Conservation (phyloP, 1,140 invertebrate species). For the Rhopalosiphum padi region DNA sequence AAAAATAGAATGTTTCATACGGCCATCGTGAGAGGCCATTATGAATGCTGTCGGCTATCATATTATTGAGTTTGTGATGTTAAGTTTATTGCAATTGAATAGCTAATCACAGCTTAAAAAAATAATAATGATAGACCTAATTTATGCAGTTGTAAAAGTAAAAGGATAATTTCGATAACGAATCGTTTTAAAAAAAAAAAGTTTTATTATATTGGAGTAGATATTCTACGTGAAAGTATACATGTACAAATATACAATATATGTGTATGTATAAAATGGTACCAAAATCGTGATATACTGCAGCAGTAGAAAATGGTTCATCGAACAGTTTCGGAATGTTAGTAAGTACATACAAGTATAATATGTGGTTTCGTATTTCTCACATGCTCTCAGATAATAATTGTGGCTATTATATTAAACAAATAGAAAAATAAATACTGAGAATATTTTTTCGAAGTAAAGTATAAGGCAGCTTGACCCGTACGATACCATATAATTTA, state of each 20-base stretch:
- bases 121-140: neutral
- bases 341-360: neutral
- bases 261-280: neutral
- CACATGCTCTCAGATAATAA: neutral
- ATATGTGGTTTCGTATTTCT: slow-evolving; percentile 17
- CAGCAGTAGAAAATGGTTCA: neutral
- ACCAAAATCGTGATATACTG: neutral
- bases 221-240: neutral
- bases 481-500: neutral
- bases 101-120: neutral
- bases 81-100: neutral
- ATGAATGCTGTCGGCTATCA: neutral
- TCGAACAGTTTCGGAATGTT: neutral
- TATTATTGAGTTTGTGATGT: neutral
- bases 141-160: neutral
- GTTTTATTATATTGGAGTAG: neutral
- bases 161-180: neutral
- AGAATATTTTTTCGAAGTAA: neutral
- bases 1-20: neutral
- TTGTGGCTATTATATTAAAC: neutral
- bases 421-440: neutral
- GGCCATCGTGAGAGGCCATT: neutral
- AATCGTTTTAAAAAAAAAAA: neutral
- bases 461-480: neutral
- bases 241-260: neutral